Base-by-base conservation (phyloP, 1,140 invertebrate genomes). In the Drosophila littoralis region DNA sequence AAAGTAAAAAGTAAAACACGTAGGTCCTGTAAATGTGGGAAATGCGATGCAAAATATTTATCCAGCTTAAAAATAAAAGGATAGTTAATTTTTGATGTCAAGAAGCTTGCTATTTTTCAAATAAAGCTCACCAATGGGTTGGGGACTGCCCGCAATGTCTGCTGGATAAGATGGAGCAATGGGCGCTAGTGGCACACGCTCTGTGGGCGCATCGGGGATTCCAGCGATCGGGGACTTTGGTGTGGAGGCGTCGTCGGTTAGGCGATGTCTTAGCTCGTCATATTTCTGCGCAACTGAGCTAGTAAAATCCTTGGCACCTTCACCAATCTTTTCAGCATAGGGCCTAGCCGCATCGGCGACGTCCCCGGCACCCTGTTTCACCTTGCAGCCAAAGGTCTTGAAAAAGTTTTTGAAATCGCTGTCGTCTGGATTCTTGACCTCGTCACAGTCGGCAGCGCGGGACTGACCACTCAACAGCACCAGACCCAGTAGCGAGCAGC, bases 181-280 rank as follows among this genome's bases (percentile, higher is more conserved):
- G 12, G 90, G 90, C 0, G 90, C 90, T 32, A 91, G 57, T 0
- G 74, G 90, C 7, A 91, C 85, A 48, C 81, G 81, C 59, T 91
- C 90, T 1, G 90, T 91, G 36, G 90, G 85, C 0, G 50, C 79
- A 59, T 79, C 78, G 12, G 64, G 74, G 15, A 58, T 40, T 17
- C 75, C 45, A 0, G 60, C 17, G 0, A 55, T 4, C 2, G 51
- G 50, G 1, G 71, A 13, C 48, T 70, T 79, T 12, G 86, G 50
- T 2, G 81, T 61, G 46, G 79, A 43, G 6, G 40, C 40, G 12
- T 91, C 90, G 7, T 91, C 90, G 17, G 66, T 90, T 3, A 91
- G 65, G 35, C 81, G 85, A 48, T 91, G 90, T 81, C 91, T 91
- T 7, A 91, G 15, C 15, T 90, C 83, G 8, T 90, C 83, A 22